Evolutionary conservation across 1,140 invertebrate genomes (phyloP), one percentile per base, ranked within the genome.

Genomic region (Phymorhynchus buccinoides): DNA sequence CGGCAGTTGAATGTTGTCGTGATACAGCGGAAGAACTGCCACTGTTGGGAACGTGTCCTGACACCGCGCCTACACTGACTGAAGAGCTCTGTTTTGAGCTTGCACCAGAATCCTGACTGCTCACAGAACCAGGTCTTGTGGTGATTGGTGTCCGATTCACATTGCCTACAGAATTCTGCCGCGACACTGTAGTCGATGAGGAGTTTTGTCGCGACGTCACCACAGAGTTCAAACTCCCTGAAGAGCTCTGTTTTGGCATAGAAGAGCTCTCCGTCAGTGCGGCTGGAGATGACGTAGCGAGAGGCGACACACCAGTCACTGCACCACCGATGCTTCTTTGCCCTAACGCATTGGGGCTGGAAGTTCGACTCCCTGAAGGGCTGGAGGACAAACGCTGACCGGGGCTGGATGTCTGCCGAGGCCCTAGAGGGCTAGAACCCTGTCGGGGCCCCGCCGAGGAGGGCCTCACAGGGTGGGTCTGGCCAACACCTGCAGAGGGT

Each of bases 391-490:
- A 30, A 27, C 35, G 35, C 35, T 41, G 35, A 52, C 78, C 78
- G n/a, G 78, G 41, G 32, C 78, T 80, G 12, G 42, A 42, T 9
- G 42, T 80, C n/a, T 80, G 78, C 44, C 30, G 66, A 1, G 81
- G 32, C 9, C 81, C 81, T 14, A 83, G 9, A 1, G 81, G 81
- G 66, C 81, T 83, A 16, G 81, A 83, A 4, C 39, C 66, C 22
- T 83, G 81, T 42, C 81, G 56, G 3, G 81, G 81, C 1, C 81
- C 81, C 30, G 81, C 81, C 3, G 81, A 83, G 27, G 81, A 83
- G 18, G 81, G 81, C 16, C 81, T 35, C 62, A 73, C 81, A 30
- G 81, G 81, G 41, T 83, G 81, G n/a, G 81, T 71, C 22, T 83
- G 81, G 22, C 39, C 18, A 1, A 66, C 39, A 3, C 81, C 81